phyloP scores from a whole-genome alignment of 2,888 invertebrate species.

The Phorcus lineatus region DNA sequence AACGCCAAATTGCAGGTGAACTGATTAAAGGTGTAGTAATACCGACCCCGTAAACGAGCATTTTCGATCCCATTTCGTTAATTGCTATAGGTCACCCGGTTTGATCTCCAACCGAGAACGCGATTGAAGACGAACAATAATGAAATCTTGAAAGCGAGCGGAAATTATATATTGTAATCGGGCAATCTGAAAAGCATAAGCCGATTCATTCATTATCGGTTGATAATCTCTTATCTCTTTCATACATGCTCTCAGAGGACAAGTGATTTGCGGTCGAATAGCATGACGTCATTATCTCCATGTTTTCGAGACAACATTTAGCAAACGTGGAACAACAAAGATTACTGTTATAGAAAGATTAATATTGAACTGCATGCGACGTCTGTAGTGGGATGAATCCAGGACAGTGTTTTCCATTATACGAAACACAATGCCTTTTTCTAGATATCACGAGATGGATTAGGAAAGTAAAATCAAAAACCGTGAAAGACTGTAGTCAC shows the following conservation, averaged over 20 bases:
- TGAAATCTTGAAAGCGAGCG: slow-evolving; percentile 22
- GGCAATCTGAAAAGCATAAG: slow-evolving; percentile 21
- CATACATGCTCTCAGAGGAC: background rate
- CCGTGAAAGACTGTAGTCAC: too few species aligned
- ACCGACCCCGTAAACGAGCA: slow-evolving; percentile 13
- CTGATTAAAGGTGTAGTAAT: slow-evolving; percentile 21
- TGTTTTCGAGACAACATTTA: background rate
- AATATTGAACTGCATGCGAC: too few species aligned
- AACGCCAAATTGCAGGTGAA: slow-evolving; percentile 30
- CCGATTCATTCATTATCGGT: slow-evolving; percentile 21
- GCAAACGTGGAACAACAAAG: background rate
- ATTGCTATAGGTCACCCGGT: slow-evolving; percentile 16
- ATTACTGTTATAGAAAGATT: background rate
- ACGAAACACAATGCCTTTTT: too few species aligned
- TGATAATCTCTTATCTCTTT: slow-evolving; percentile 16
- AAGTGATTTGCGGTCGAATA: background rate
- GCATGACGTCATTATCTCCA: background rate
- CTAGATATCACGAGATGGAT: too few species aligned
- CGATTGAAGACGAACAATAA: slow-evolving; percentile 5
- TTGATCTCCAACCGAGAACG: slow-evolving; percentile 4
- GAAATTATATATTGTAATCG: slow-evolving; percentile 23
- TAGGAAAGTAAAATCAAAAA: too few species aligned
- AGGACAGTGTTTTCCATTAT: too few species aligned
- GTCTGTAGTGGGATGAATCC: too few species aligned
- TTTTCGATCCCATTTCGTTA: slow-evolving; percentile 20